Conservation (phyloP, 2,888 invertebrate genomes). For the Nebria brevicollis region DNA sequence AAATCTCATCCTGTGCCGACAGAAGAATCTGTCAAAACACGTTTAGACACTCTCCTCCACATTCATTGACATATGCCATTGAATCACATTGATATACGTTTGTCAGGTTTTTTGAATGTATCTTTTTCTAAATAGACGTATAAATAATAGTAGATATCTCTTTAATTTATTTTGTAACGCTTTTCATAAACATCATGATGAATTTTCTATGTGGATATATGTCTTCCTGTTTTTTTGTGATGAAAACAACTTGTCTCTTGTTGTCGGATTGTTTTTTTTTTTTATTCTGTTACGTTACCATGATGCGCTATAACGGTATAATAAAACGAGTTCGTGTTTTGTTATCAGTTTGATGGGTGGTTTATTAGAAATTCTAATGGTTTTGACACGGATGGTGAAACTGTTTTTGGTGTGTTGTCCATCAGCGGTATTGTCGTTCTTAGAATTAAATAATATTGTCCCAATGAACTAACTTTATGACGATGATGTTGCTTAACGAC, state of each 20-base stretch:
- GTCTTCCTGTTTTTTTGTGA: neutral
- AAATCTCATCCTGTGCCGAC: neutral
- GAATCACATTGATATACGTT: neutral
- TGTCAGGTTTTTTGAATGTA: neutral
- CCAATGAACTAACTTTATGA: too few species aligned
- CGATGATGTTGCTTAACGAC: too few species aligned
- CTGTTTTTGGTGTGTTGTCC: constrained; percentile 13
- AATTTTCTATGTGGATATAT: neutral
- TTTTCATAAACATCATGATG: neutral
- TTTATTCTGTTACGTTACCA: neutral
- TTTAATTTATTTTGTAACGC: neutral
- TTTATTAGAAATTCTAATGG: constrained; percentile 25
- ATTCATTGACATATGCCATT: constrained; percentile 25
- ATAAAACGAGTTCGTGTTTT: constrained; percentile 3
- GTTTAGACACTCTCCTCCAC: constrained; percentile 18
- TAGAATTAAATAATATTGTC: neutral
- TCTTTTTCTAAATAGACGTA: neutral
- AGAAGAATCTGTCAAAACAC: constrained; percentile 29
- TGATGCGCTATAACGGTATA: constrained; percentile 16
- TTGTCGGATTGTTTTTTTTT: neutral
- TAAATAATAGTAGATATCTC: neutral
- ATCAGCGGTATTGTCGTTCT: neutral
- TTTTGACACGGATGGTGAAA: constrained; percentile 22
- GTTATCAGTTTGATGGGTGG: constrained; percentile 32
- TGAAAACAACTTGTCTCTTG: neutral